Percentiles rank a stretch among this genome's conserved stretches.
These are phyloP conservation scores for Xanthia togata DNA, from an alignment of 2,888 invertebrate genomes.

Conservation along the genomic window DNA sequence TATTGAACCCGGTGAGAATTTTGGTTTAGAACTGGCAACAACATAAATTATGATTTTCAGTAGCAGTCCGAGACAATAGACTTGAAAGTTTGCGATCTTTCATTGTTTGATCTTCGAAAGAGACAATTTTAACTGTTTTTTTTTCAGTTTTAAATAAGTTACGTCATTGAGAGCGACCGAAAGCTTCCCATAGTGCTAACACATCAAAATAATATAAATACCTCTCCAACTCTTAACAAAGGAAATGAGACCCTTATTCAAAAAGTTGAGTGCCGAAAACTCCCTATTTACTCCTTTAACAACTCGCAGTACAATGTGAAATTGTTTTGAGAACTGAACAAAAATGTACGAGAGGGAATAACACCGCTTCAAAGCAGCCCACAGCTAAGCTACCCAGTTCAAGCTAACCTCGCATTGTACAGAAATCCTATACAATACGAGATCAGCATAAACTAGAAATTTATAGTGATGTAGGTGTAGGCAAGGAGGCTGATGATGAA, in stretches of 20 bases:
- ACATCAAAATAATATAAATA: slow-evolving; percentile 10
- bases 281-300: slow-evolving; percentile 18
- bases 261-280: slow-evolving; percentile 16
- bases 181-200: not conserved
- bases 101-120: not conserved
- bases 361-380: not conserved
- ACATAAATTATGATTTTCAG: not conserved
- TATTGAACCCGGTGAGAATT: not conserved
- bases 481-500: too few species aligned
- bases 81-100: not conserved
- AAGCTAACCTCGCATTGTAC: too few species aligned
- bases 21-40: not conserved
- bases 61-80: not conserved
- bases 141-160: not conserved
- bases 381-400: not conserved
- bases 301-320: slow-evolving; percentile 22
- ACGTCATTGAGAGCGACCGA: not conserved
- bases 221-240: slow-evolving; percentile 20
- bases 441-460: too few species aligned
- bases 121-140: not conserved
- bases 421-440: too few species aligned
- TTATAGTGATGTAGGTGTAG: too few species aligned
- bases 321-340: slow-evolving; percentile 24
- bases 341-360: slow-evolving; percentile 12
- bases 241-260: slow-evolving; percentile 28